A percentile compares a stretch with the other conserved stretches of the same genome.
Conservation (phyloP, 1,140 invertebrate species). For the Vanessa atalanta region DNA sequence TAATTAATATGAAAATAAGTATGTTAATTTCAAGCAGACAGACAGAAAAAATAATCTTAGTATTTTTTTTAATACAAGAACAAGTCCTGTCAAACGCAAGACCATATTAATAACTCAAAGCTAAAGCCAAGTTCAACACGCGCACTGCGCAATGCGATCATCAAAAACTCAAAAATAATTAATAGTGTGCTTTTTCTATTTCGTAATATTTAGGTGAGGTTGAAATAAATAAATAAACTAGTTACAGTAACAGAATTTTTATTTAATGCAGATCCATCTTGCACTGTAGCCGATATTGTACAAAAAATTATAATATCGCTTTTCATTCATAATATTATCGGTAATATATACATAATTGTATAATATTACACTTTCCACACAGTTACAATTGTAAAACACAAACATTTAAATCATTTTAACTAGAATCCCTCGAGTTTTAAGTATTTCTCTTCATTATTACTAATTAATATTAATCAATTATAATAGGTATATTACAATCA, state of each 20-base stretch:
- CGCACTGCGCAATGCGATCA: neutral
- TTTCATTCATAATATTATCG: constrained; percentile 63
- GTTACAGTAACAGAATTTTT: constrained; percentile 79
- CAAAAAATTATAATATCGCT: constrained; percentile 78
- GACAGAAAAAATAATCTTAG: too few relatives aligned
- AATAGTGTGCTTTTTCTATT: neutral
- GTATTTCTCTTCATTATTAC: constrained; percentile 72
- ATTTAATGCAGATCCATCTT: constrained; percentile 77
- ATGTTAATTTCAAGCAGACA: too few relatives aligned
- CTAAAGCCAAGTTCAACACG: too few relatives aligned
- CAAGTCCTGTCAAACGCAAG: too few relatives aligned
- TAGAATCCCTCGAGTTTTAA: constrained; percentile 73
- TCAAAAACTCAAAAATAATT: neutral
- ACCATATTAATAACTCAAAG: too few relatives aligned
- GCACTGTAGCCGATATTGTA: constrained; percentile 79
- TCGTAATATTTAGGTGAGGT: neutral
- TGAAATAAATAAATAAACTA: constrained; percentile 53
- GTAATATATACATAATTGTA: constrained; percentile 64
- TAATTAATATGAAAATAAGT: too few relatives aligned
- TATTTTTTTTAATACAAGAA: too few relatives aligned
- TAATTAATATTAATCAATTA: constrained; percentile 72
- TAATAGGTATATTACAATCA: constrained; percentile 72
- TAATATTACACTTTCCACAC: constrained; percentile 75
- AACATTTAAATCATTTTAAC: constrained; percentile 75
- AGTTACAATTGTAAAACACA: constrained; percentile 77